Percentiles rank a stretch among this genome's conserved stretches.
Conservation (phyloP, 2,888 invertebrate species). For the Elysia crispata region DNA sequence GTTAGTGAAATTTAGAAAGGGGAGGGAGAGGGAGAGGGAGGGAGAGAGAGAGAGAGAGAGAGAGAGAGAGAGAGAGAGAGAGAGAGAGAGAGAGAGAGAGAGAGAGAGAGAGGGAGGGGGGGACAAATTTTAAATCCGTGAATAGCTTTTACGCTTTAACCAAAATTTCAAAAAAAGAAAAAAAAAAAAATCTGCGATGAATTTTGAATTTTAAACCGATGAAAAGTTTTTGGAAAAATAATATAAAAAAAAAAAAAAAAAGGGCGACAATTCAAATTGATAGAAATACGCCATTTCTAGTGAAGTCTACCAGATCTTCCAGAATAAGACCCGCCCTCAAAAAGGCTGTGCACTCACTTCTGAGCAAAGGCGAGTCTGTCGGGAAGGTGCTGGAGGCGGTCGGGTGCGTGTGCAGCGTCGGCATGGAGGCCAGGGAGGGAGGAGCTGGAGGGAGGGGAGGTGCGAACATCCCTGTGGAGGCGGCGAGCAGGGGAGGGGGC, state of each 20-base stretch:
- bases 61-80: too few relatives aligned
- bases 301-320: neutral
- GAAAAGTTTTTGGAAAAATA: too few relatives aligned
- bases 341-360: too few relatives aligned
- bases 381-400: conserved; percentile 44
- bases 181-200: too few relatives aligned
- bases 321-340: neutral
- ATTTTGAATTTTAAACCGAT: too few relatives aligned
- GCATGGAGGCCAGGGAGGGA: conserved; percentile 56
- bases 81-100: neutral
- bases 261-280: neutral
- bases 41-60: too few relatives aligned
- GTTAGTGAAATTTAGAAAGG: too few relatives aligned
- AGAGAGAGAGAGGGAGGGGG: neutral
- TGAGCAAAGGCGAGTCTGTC: conserved; percentile 47
- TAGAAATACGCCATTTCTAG: too few relatives aligned
- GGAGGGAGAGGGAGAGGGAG: too few relatives aligned
- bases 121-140: neutral
- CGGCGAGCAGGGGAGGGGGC: conserved; percentile 45
- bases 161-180: too few relatives aligned
- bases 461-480: conserved; percentile 65
- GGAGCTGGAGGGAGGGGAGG: conserved; percentile 65
- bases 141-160: too few relatives aligned
- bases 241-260: too few relatives aligned
- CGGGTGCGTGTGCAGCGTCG: conserved; percentile 42